Percentiles rank a stretch among this genome's conserved stretches.
These are phyloP conservation scores for Podarcis muralis DNA, from an alignment of 2,113 vertebrate genomes.

Conservation along the genomic window DNA sequence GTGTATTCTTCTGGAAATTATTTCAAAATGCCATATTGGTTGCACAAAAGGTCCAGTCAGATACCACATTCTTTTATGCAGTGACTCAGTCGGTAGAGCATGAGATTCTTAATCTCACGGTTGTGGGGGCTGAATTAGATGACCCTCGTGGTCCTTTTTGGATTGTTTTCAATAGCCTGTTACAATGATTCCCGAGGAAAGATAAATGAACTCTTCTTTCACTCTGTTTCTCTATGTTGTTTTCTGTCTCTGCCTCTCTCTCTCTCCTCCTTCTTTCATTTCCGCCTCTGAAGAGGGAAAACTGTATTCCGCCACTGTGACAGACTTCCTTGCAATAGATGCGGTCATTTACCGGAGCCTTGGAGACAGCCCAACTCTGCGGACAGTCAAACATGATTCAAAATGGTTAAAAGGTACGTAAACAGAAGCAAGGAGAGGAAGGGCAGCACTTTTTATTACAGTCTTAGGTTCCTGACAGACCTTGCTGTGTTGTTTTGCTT, in stretches of 20 bases:
- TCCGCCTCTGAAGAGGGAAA: constrained; percentile 86
- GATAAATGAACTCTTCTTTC: constrained; percentile 43
- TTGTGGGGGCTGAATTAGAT: too few species aligned
- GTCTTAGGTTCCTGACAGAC: constrained; percentile 42
- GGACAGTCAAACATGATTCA: constrained; percentile 98
- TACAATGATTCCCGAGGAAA: constrained; percentile 53
- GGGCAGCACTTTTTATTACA: constrained; percentile 35
- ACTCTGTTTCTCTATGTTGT: neutral
- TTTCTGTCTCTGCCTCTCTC: constrained; percentile 8
- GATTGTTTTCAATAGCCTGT: constrained; percentile 48
- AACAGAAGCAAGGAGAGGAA: constrained; percentile 6
- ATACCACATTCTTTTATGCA: neutral
- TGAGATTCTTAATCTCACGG: too few species aligned
- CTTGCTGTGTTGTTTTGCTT: constrained; percentile 8
- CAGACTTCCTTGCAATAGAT: constrained; percentile 98
- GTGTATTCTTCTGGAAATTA: neutral
- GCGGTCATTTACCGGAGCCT: constrained; percentile 98
- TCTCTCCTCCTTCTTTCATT: constrained; percentile 20
- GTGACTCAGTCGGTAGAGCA: neutral
- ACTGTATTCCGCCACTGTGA: constrained; percentile 97
- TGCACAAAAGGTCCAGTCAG: neutral
- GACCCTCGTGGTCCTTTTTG: neutral
- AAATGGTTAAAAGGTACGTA: constrained; percentile 98
- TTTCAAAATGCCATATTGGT: neutral
- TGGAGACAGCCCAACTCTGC: constrained; percentile 95